Conservation (phyloP, 2,888 invertebrate species). For the Nomada hirtipes region DNA sequence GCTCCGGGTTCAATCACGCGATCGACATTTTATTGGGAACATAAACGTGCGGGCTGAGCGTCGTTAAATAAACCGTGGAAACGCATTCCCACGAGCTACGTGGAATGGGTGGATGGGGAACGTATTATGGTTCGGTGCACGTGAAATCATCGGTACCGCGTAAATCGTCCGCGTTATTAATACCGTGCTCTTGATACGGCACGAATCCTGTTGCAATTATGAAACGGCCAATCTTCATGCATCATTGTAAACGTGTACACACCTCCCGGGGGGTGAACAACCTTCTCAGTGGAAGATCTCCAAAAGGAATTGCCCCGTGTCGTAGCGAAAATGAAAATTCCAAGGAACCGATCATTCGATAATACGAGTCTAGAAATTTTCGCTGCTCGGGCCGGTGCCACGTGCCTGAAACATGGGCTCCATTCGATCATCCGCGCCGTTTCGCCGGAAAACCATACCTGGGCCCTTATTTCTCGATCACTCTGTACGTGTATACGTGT, state of each 20-base stretch:
- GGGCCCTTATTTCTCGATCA: constrained; percentile 66
- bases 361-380: constrained; percentile 5
- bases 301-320: not conserved
- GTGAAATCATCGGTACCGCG: constrained; percentile 58
- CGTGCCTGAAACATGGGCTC: constrained; percentile 50
- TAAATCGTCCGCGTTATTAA: constrained; percentile 64
- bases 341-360: not conserved
- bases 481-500: constrained; percentile 60
- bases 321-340: not conserved
- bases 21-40: constrained; percentile 63
- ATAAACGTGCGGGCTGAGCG: constrained; percentile 55
- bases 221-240: not conserved
- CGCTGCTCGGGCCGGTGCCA: constrained; percentile 42
- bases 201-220: constrained; percentile 35
- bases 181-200: constrained; percentile 21
- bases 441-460: constrained; percentile 37
- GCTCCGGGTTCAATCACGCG: constrained; percentile 46
- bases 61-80: constrained; percentile 70
- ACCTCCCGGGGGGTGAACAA: not conserved
- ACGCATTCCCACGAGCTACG: constrained; percentile 57
- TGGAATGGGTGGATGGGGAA: constrained; percentile 47
- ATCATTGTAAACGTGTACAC: not conserved
- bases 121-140: constrained; percentile 57
- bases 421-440: constrained; percentile 42
- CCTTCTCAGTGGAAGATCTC: not conserved